A percentile compares a stretch with the other conserved stretches of the same genome.
Evolutionary conservation across 2,113 vertebrate genomes (phyloP).

Genomic region (Mirounga angustirostris): DNA sequence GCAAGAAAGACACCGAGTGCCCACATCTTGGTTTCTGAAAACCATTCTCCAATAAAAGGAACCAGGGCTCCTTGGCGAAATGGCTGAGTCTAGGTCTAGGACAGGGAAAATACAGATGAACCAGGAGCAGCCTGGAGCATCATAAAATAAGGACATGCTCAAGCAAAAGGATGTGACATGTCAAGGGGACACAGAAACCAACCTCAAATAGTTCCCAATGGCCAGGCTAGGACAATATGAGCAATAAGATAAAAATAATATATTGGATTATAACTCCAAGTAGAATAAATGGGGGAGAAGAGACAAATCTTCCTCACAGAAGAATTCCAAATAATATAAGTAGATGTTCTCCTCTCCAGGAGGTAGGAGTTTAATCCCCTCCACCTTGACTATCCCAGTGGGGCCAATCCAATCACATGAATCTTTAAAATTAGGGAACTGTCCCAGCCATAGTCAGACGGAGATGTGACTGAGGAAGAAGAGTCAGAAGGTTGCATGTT

Average conservation of each 20-base stretch:
- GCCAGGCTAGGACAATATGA: not conserved
- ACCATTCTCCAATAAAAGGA: not conserved
- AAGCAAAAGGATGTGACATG: not conserved
- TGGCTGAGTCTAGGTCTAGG: not conserved
- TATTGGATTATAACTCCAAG: not conserved
- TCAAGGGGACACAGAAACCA: not conserved
- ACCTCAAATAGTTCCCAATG: not conserved
- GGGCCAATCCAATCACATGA: not conserved
- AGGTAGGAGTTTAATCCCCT: not conserved
- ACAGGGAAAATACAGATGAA: not conserved
- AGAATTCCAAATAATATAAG: not conserved
- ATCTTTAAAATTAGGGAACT: not conserved
- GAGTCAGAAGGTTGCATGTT: not conserved
- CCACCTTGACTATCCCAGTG: not conserved
- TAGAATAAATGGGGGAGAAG: not conserved
- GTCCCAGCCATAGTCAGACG: not conserved
- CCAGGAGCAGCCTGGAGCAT: not conserved
- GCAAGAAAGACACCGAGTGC: not conserved
- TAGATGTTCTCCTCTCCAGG: not conserved
- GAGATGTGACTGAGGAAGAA: not conserved
- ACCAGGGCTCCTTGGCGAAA: not conserved
- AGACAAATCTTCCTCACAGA: not conserved
- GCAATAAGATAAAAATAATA: not conserved
- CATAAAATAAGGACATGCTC: not conserved
- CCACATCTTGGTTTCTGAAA: slow-evolving; percentile 17